Conservation (phyloP, 1,140 invertebrate species). For the Pinna nobilis region DNA sequence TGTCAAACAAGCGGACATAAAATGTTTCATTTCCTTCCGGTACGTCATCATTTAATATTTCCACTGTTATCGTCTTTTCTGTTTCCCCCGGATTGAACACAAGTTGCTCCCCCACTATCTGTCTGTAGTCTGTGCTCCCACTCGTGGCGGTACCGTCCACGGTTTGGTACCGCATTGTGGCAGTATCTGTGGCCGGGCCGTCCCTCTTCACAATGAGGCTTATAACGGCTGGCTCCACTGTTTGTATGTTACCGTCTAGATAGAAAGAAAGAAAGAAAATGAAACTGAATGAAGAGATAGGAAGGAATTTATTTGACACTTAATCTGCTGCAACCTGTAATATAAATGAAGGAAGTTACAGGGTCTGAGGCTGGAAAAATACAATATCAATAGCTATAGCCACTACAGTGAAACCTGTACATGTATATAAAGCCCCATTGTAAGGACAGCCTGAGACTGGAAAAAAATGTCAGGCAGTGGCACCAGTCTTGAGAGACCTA, state of each 20-base stretch:
- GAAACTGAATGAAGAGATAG: no score
- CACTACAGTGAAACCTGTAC: no score
- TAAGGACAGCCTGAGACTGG: no score
- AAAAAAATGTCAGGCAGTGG: no score
- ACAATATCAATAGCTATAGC: no score
- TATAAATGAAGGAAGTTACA: no score
- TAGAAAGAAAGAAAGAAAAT: no score
- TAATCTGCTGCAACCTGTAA: no score
- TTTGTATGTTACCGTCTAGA: slow-evolving; percentile 31
- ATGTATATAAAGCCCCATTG: no score
- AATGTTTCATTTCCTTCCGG: slow-evolving; percentile 68
- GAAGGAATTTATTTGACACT: no score
- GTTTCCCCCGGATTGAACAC: slow-evolving; percentile 56
- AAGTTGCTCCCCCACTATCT: slow-evolving; percentile 39
- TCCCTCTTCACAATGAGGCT: slow-evolving; percentile 50
- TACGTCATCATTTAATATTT: slow-evolving; percentile 54
- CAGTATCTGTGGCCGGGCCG: slow-evolving; percentile 42
- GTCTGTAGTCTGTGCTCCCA: slow-evolving; percentile 49
- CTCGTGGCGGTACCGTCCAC: slow-evolving; percentile 59
- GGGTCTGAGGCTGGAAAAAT: no score
- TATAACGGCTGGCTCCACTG: slow-evolving; percentile 42
- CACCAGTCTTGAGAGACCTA: no score
- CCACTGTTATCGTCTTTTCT: slow-evolving; percentile 48
- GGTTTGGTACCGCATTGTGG: slow-evolving; percentile 56
- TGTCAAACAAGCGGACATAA: slow-evolving; percentile 60